Conservation (phyloP, 1,140 invertebrate species). For the Aphelenchoides fujianensis region DNA sequence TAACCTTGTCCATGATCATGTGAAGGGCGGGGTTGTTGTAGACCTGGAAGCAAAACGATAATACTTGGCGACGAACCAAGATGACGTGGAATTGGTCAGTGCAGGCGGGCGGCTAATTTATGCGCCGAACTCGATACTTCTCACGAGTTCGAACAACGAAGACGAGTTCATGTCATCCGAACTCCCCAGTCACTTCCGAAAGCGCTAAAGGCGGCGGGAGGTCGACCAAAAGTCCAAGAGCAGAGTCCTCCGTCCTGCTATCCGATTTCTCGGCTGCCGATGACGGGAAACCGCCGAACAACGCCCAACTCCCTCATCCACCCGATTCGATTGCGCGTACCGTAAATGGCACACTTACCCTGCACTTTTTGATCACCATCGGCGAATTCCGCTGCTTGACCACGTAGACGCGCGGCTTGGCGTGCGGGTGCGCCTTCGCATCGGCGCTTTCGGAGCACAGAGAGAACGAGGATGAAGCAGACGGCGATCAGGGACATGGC, state of each 20-base stretch:
- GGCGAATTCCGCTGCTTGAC: neutral
- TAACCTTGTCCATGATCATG: slow-evolving; percentile 3
- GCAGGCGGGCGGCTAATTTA: neutral
- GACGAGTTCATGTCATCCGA: neutral
- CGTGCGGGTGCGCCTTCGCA: neutral
- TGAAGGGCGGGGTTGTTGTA: neutral
- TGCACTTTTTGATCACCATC: neutral
- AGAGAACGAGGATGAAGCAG: neutral
- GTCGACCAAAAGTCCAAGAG: too few relatives aligned
- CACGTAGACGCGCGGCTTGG: neutral
- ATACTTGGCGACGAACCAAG: neutral
- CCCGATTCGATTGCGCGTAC: neutral
- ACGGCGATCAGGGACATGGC: neutral
- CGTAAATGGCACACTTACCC: neutral
- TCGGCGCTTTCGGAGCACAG: neutral
- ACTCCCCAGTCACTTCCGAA: too few relatives aligned
- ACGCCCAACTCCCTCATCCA: too few relatives aligned
- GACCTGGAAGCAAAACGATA: neutral
- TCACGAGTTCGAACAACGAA: neutral
- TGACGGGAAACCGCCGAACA: too few relatives aligned
- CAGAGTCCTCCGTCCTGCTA: too few relatives aligned
- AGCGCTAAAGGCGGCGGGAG: too few relatives aligned
- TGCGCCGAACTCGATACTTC: too few relatives aligned
- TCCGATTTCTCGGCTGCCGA: too few relatives aligned
- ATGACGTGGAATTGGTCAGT: neutral